phyloP scores from a whole-genome alignment of 2,113 vertebrate species.

The Perca schrenkii region DNA sequence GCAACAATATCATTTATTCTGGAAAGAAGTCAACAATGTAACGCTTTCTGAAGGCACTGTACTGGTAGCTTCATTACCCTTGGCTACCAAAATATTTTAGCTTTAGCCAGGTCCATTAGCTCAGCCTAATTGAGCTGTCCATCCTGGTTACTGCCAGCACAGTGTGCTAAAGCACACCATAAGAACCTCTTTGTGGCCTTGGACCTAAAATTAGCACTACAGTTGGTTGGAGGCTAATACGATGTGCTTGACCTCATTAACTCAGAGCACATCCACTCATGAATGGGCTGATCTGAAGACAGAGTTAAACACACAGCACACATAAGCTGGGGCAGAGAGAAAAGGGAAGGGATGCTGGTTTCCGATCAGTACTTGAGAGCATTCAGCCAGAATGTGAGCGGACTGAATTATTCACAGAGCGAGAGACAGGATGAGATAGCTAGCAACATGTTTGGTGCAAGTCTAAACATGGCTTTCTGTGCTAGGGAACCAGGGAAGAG shows the following conservation, averaged over 20 bases:
- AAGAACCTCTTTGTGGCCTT: constrained; percentile 25
- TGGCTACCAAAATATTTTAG: constrained; percentile 49
- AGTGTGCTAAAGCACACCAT: constrained; percentile 18
- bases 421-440: constrained; percentile 12
- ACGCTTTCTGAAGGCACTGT: neutral
- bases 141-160: constrained; percentile 46
- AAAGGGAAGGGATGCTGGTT: constrained; percentile 14
- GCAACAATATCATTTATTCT: neutral
- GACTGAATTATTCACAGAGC: constrained; percentile 34
- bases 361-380: constrained; percentile 35
- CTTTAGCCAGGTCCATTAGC: constrained; percentile 55
- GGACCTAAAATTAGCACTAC: constrained; percentile 65
- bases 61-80: neutral
- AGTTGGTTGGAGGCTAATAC: constrained; percentile 49
- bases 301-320: neutral
- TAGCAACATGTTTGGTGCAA: constrained; percentile 11
- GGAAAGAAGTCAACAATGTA: neutral
- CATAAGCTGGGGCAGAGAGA: neutral
- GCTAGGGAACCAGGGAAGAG: constrained; percentile 14
- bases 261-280: constrained; percentile 55
- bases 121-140: constrained; percentile 53
- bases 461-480: constrained; percentile 40
- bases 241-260: constrained; percentile 75
- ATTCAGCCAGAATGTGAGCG: neutral
- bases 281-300: constrained; percentile 29